These are phyloP conservation scores for Scytalopus superciliaris DNA, from an alignment of 2,113 vertebrate genomes.

Conservation along the genomic window DNA sequence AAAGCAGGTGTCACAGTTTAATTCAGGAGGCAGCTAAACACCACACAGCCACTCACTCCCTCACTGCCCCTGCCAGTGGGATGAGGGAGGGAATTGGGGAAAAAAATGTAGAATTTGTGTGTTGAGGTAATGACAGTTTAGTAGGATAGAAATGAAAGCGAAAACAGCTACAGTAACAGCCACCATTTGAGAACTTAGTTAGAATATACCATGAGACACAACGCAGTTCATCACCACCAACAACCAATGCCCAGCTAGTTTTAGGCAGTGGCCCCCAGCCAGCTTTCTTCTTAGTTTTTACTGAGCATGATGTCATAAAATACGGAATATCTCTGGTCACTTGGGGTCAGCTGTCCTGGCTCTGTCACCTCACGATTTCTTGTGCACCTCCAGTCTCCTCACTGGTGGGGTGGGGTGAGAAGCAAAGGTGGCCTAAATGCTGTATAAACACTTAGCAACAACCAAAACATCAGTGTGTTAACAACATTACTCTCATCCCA, in stretches of 20 bases:
- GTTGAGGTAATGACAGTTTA: not conserved
- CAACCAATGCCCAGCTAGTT: fast-evolving
- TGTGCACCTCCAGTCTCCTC: not conserved
- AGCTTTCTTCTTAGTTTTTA: not conserved
- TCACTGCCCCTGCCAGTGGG: not conserved
- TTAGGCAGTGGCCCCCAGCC: fast-evolving
- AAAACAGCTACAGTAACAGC: not conserved
- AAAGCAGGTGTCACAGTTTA: not conserved
- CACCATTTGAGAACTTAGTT: not conserved
- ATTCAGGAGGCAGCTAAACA: not conserved
- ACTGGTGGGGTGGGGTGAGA: not conserved
- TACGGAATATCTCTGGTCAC: not conserved
- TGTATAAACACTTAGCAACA: not conserved
- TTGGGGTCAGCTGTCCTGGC: not conserved
- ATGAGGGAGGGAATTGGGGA: not conserved
- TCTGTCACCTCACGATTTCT: not conserved
- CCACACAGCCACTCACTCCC: fast-evolving
- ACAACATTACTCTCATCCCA: not conserved
- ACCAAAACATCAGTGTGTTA: not conserved
- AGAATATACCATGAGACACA: not conserved
- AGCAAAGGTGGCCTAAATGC: not conserved
- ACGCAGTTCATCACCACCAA: not conserved
- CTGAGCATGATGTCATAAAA: not conserved
- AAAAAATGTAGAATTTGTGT: not conserved
- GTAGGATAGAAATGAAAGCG: not conserved